A percentile compares a stretch with the other conserved stretches of the same genome.
These are phyloP conservation scores for Erebia epiphron DNA, from an alignment of 2,888 invertebrate species.

Conservation along the genomic window DNA sequence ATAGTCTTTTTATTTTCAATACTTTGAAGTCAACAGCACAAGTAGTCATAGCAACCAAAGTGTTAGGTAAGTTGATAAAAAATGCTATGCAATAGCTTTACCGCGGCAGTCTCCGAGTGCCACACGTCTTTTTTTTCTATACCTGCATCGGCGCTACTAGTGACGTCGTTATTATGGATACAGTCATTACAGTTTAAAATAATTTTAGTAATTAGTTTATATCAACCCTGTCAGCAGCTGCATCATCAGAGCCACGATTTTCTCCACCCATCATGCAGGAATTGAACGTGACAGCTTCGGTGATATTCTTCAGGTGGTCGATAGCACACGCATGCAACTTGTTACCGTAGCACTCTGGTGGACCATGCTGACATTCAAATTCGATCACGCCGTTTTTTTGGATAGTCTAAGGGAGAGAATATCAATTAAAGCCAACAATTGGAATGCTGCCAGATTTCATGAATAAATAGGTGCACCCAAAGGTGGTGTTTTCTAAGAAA, in stretches of 20 bases:
- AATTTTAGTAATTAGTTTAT: background rate
- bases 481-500: too few species aligned
- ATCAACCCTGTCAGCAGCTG: slow-evolving; percentile 41
- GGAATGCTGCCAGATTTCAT: background rate
- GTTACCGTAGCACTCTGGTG: slow-evolving; percentile 89
- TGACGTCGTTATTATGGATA: background rate
- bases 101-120: too few species aligned
- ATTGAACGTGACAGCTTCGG: slow-evolving; percentile 83
- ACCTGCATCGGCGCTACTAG: too few species aligned
- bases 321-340: slow-evolving; percentile 90
- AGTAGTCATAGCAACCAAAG: too few species aligned
- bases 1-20: too few species aligned
- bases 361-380: slow-evolving; percentile 90
- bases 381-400: slow-evolving; percentile 41
- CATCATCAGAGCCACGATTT: slow-evolving; percentile 39
- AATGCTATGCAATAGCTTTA: too few species aligned
- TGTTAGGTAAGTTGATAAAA: too few species aligned
- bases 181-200: background rate
- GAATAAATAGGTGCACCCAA: too few species aligned
- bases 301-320: slow-evolving; percentile 82
- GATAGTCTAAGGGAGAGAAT: slow-evolving; percentile 46
- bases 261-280: slow-evolving; percentile 85
- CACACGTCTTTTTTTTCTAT: too few species aligned
- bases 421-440: background rate
- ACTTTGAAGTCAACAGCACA: too few species aligned